Evolutionary conservation across 1,140 invertebrate species (phyloP).

Genomic region (Aphelinus atriplicis): DNA sequence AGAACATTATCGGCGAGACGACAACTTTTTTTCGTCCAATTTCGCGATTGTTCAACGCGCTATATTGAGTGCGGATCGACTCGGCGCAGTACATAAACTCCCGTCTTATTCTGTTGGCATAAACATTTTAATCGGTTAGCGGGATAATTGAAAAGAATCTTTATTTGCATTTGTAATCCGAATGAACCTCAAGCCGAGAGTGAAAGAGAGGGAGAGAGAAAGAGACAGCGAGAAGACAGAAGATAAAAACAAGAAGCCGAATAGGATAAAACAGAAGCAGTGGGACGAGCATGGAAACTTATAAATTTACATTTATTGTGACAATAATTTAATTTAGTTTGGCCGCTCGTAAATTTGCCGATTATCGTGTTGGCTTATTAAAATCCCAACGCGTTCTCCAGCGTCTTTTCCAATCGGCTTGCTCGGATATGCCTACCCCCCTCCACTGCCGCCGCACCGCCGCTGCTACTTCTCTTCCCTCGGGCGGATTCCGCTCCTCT

Average conservation of each 20-base stretch:
- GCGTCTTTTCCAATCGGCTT: constrained; percentile 37
- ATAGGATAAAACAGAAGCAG: background rate
- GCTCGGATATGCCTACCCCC: constrained; percentile 36
- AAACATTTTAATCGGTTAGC: too few relatives aligned
- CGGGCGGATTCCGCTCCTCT: constrained; percentile 28
- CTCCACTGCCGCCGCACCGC: constrained; percentile 1
- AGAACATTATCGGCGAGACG: too few relatives aligned
- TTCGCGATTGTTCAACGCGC: too few relatives aligned
- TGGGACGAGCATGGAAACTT: background rate
- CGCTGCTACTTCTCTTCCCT: constrained; percentile 21
- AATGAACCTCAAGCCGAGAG: too few relatives aligned
- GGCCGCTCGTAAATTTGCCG: constrained; percentile 54
- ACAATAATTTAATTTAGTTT: constrained; percentile 60
- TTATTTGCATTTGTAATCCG: too few relatives aligned
- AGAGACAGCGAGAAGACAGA: too few relatives aligned
- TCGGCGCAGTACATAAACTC: too few relatives aligned
- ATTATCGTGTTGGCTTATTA: constrained; percentile 58
- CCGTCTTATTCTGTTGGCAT: too few relatives aligned
- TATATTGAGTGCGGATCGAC: too few relatives aligned
- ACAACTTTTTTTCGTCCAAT: too few relatives aligned
- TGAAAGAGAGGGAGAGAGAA: too few relatives aligned
- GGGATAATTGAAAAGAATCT: too few relatives aligned
- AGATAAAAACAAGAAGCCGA: background rate
- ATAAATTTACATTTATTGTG: constrained; percentile 56
- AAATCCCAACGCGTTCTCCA: constrained; percentile 51